Evolutionary conservation across 2,888 invertebrate genomes (phyloP).

Genomic region (Dioctria linearis): DNA sequence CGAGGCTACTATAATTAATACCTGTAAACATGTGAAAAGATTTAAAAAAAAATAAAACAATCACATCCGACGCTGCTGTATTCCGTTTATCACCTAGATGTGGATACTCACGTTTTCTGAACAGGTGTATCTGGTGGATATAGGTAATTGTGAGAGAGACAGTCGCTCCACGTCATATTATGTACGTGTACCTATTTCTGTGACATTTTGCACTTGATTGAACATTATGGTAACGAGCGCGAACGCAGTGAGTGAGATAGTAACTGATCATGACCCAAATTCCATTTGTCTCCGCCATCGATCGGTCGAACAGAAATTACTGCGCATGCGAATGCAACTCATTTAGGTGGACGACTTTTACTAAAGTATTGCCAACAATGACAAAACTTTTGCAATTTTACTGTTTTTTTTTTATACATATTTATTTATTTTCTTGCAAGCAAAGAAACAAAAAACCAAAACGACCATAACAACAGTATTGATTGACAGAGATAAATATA

Average conservation of each 20-base stretch:
- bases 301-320: background rate
- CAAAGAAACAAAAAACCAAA: background rate
- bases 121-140: background rate
- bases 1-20: too few species aligned
- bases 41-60: too few species aligned
- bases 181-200: too few species aligned
- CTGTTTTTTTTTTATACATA: background rate
- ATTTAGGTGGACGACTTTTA: conserved; percentile 34
- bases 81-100: background rate
- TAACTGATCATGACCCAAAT: conserved; percentile 36
- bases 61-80: too few species aligned
- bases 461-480: too few species aligned
- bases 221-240: background rate
- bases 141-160: background rate
- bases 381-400: background rate
- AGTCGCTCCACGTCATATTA: background rate
- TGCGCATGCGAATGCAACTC: background rate
- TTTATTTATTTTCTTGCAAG: background rate
- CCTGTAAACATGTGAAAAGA: too few species aligned
- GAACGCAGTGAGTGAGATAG: background rate
- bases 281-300: background rate
- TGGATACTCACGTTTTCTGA: background rate
- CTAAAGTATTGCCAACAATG: conserved; percentile 2
- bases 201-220: background rate
- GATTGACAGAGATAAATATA: too few species aligned